These are phyloP conservation scores for Chrysotoxum bicinctum DNA, from an alignment of 2,888 invertebrate genomes.

Conservation along the genomic window DNA sequence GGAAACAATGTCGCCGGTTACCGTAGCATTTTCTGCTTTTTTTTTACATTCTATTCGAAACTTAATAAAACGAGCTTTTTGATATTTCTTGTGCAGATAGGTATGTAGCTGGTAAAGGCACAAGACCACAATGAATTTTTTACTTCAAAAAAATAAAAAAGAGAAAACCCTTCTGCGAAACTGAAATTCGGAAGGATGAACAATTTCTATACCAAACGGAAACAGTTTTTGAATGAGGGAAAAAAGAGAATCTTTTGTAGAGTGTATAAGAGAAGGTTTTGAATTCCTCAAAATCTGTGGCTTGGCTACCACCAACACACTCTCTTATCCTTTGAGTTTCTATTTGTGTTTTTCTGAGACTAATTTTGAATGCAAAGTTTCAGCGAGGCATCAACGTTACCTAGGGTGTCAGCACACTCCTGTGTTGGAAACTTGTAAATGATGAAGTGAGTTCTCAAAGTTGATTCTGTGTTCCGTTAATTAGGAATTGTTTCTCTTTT, in stretches of 20 bases:
- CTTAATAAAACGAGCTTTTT: constrained; percentile 14
- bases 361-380: neutral
- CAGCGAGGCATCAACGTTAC: neutral
- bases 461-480: constrained; percentile 1
- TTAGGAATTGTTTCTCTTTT: constrained; percentile 7
- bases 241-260: constrained; percentile 1
- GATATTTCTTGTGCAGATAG: neutral
- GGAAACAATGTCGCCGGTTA: constrained; percentile 68
- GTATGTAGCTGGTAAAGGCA: neutral
- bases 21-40: neutral
- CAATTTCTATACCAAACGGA: constrained; percentile 6
- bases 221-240: neutral
- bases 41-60: neutral
- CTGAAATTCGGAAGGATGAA: neutral
- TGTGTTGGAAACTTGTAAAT: neutral
- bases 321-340: neutral
- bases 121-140: constrained; percentile 3
- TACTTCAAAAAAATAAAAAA: neutral
- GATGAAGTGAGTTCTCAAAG: neutral
- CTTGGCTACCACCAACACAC: neutral
- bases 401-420: neutral
- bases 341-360: neutral
- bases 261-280: neutral
- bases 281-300: neutral
- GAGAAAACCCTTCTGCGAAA: neutral